These are phyloP conservation scores for Pogonomyrmex californicus DNA, from an alignment of 1,140 invertebrate species.

Conservation along the genomic window DNA sequence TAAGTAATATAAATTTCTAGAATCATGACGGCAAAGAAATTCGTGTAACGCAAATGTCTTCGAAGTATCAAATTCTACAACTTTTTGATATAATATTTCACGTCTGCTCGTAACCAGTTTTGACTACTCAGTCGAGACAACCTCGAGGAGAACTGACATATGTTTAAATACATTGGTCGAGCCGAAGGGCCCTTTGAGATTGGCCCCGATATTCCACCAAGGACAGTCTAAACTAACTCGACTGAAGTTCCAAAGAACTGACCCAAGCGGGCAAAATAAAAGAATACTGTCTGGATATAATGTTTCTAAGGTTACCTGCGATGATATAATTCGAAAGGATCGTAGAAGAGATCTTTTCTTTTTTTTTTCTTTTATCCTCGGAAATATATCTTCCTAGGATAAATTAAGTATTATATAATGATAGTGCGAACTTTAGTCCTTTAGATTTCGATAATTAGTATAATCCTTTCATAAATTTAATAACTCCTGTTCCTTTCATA, in stretches of 20 bases:
- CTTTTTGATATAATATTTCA: slow-evolving; percentile 29
- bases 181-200: slow-evolving; percentile 36
- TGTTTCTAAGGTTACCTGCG: slow-evolving; percentile 61
- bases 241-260: not conserved
- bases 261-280: slow-evolving; percentile 25
- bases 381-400: not conserved
- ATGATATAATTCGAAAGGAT: slow-evolving; percentile 67
- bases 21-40: not conserved
- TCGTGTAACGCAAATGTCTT: not conserved
- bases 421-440: slow-evolving; percentile 9
- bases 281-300: slow-evolving; percentile 24
- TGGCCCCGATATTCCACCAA: slow-evolving; percentile 39
- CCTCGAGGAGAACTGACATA: slow-evolving; percentile 24
- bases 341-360: slow-evolving; percentile 20
- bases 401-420: slow-evolving; percentile 31
- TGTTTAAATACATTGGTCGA: slow-evolving; percentile 31
- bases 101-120: slow-evolving; percentile 31
- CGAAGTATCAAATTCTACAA: not conserved
- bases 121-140: not conserved
- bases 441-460: not conserved
- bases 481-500: not conserved
- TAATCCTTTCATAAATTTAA: not conserved
- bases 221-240: slow-evolving; percentile 48
- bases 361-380: not conserved
- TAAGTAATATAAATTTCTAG: not conserved